Base-by-base conservation (phyloP, 2,797 vertebrate species). In the Ctenopoma multispine region DNA sequence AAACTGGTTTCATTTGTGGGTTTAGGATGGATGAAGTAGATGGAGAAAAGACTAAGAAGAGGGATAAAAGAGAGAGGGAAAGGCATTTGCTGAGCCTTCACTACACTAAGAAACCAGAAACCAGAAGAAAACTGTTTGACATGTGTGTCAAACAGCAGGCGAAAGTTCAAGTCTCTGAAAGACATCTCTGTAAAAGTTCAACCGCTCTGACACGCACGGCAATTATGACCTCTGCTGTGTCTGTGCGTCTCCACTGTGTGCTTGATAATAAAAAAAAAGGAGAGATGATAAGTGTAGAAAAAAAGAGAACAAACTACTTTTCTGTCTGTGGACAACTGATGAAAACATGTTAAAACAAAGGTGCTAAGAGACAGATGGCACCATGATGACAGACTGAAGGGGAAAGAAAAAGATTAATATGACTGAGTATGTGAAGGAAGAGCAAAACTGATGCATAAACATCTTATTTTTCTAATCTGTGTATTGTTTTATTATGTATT, bases 101-200 rank as follows among this genome's bases (percentile, higher is more conserved):
- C n/a, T 76, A 58, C 38, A 1, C 60, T 0, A 38, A 69, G 29
- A 63, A 64, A 34, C 2, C 36, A 18, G 17, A 43, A 64, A 40
- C 3, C 36, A 18, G 17, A 43, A 43, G 36, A 43, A 43, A 68
- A 58, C 65, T 40, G 75, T 61, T 74, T 69, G 80, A 83, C 73
- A 66, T 15, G 49, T 15, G 49, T 11, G 7, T 2, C 59, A 23
- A 51, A 46, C 50, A 15, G 24, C 55, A 43, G 60, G 54, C 13
- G 0, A 58, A 76, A 77, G 84, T 38, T 87, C 68, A 65, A 72
- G 74, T 31, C 14, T 46, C 29, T 50, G 80, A 82, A n/a, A 79
- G 77, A 67, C 2, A 12, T 65, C 49, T 69, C 21, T 63, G 74
- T 44, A 21, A 80, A 80, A 77, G 89, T 86, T 89, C 83, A 87